Conservation (phyloP, 2,888 invertebrate genomes). For the Ptilodon capucinus region DNA sequence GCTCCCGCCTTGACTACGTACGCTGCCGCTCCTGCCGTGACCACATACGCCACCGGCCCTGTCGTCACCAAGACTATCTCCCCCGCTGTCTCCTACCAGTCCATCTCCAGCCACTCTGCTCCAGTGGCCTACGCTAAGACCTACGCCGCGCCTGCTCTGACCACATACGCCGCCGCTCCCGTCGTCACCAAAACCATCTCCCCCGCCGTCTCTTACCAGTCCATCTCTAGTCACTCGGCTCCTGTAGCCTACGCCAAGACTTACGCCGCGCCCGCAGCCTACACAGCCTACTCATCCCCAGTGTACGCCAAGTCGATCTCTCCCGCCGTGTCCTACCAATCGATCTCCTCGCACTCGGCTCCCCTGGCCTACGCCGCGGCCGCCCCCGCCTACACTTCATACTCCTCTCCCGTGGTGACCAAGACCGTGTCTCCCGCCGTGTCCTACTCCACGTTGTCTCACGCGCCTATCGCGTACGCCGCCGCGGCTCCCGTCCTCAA, state of each 20-base stretch:
- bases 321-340: constrained; percentile 43
- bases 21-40: constrained; percentile 50
- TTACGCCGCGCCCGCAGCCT: constrained; percentile 55
- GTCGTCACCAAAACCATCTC: constrained; percentile 59
- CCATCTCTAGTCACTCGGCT: constrained; percentile 65
- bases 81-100: constrained; percentile 63
- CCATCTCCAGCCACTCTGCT: constrained; percentile 54
- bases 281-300: constrained; percentile 46
- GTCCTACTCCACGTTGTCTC: constrained; percentile 43
- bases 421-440: constrained; percentile 43
- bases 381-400: constrained; percentile 33
- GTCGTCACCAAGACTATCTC: constrained; percentile 84
- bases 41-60: constrained; percentile 49
- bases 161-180: constrained; percentile 48
- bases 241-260: constrained; percentile 56
- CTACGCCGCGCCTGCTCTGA: constrained; percentile 39
- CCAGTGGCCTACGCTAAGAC: constrained; percentile 44
- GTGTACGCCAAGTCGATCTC: constrained; percentile 60
- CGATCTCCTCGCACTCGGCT: constrained; percentile 54
- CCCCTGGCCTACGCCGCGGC: constrained; percentile 41
- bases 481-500: constrained; percentile 36
- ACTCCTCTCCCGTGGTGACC: constrained; percentile 37
- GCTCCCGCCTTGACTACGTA: constrained; percentile 48
- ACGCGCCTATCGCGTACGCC: constrained; percentile 36
- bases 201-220: constrained; percentile 54